These are phyloP conservation scores for Euthynnus affinis DNA, from an alignment of 2,797 vertebrate species.

Conservation along the genomic window DNA sequence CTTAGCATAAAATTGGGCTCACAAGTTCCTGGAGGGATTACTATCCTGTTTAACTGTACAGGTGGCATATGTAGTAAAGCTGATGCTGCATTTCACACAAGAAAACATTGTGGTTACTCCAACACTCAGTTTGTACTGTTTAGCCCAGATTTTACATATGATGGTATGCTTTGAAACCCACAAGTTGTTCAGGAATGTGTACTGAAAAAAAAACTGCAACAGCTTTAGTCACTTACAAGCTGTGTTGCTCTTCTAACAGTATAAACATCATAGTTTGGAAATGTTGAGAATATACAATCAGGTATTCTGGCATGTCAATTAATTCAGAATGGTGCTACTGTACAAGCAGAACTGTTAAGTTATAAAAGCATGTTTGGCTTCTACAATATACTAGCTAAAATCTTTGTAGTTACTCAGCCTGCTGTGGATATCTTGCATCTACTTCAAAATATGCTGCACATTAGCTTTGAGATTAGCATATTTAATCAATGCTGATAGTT, in stretches of 20 bases:
- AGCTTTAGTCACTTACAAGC: not conserved
- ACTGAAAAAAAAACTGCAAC: not conserved
- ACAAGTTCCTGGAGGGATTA: conserved; percentile 35
- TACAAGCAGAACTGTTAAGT: conserved; percentile 3
- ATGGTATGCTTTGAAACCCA: not conserved
- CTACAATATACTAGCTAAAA: not conserved
- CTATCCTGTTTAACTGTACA: conserved; percentile 14
- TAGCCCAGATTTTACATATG: conserved; percentile 1
- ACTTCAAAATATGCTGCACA: not conserved
- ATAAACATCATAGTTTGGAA: not conserved
- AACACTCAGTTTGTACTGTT: not conserved
- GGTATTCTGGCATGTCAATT: not conserved
- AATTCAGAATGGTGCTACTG: conserved; percentile 1
- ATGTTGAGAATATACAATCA: conserved; percentile 4
- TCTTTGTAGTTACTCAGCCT: not conserved
- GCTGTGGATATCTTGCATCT: not conserved
- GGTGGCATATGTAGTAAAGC: conserved; percentile 24
- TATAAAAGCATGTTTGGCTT: not conserved
- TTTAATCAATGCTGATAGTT: not conserved
- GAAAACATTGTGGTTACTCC: not conserved
- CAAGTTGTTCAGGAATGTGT: not conserved
- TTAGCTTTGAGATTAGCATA: not conserved
- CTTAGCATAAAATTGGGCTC: conserved; percentile 17
- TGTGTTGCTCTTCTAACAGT: not conserved
- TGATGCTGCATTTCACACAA: not conserved